Conservation (phyloP, 1,140 invertebrate genomes). For the Orchestia grillus region DNA sequence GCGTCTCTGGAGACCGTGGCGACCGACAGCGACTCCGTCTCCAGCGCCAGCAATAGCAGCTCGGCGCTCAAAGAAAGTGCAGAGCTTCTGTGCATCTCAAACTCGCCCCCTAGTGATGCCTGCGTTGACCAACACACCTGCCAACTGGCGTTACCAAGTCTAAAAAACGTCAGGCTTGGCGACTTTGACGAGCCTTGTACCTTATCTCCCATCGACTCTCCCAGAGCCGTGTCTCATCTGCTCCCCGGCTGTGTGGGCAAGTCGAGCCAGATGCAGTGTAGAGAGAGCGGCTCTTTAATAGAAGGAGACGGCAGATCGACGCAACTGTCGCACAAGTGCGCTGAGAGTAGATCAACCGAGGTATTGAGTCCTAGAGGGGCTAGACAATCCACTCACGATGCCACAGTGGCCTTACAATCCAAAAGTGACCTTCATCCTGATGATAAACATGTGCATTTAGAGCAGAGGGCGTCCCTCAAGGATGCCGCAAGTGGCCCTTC, state of each 20-base stretch:
- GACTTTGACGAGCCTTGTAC: conserved; percentile 36
- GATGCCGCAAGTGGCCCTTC: neutral
- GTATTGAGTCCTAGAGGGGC: neutral
- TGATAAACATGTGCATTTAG: neutral
- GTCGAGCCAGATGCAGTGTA: neutral
- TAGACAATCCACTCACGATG: neutral
- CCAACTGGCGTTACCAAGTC: neutral
- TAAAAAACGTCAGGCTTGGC: neutral
- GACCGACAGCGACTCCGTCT: conserved; percentile 36
- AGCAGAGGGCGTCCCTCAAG: neutral
- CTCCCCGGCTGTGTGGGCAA: neutral
- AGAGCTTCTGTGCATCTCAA: neutral
- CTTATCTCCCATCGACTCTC: conserved; percentile 26
- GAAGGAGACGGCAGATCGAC: neutral
- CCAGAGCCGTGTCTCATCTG: conserved; percentile 17
- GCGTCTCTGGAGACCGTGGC: conserved; percentile 36
- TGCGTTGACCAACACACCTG: neutral
- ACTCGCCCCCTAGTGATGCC: conserved; percentile 21
- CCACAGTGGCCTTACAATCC: conserved; percentile 47
- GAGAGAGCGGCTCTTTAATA: neutral
- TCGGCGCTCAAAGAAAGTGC: conserved; percentile 13
- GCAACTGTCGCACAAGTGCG: neutral
- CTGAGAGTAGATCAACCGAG: neutral
- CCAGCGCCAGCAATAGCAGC: conserved; percentile 37
- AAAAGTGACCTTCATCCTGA: conserved; percentile 42